A percentile compares a stretch with the other conserved stretches of the same genome.
phyloP scores from a whole-genome alignment of 2,797 vertebrate genomes.

The Notolabrus celidotus region DNA sequence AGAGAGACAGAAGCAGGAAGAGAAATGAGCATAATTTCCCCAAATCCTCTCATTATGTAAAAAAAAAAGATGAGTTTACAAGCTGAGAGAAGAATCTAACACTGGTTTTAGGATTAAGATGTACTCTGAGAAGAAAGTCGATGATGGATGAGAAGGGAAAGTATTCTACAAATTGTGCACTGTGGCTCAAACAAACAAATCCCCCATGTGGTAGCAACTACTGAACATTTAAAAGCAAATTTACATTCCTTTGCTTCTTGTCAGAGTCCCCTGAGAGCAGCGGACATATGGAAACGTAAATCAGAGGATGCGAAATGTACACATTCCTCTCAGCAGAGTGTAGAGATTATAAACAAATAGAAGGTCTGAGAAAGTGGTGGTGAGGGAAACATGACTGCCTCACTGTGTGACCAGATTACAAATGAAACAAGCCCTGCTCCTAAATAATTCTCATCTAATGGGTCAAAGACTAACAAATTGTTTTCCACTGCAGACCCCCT shows the following conservation, averaged over 20 bases:
- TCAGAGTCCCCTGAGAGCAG: slow-evolving; percentile 49
- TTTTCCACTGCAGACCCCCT: slow-evolving; percentile 49
- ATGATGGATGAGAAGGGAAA: slow-evolving; percentile 64
- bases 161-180: slow-evolving; percentile 43
- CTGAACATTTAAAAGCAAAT: slow-evolving; percentile 74
- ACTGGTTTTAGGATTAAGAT: slow-evolving; percentile 57
- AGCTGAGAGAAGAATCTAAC: slow-evolving; percentile 40
- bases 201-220: slow-evolving; percentile 81
- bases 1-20: slow-evolving; percentile 23
- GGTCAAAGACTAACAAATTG: slow-evolving; percentile 60
- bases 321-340: slow-evolving; percentile 57
- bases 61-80: slow-evolving; percentile 47
- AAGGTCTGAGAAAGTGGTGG: slow-evolving; percentile 34
- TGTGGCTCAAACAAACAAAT: slow-evolving; percentile 68
- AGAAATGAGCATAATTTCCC: slow-evolving; percentile 66
- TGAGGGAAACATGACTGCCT: slow-evolving; percentile 28
- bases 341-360: slow-evolving; percentile 69
- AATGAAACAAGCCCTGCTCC: slow-evolving; percentile 39
- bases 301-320: slow-evolving; percentile 57
- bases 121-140: slow-evolving; percentile 37
- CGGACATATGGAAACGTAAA: slow-evolving; percentile 69
- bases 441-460: slow-evolving; percentile 51
- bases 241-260: slow-evolving; percentile 72
- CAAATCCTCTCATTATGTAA: slow-evolving; percentile 70
- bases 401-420: slow-evolving; percentile 38